Conservation (phyloP, 2,888 invertebrate genomes). For the Zelleria hepariella region DNA sequence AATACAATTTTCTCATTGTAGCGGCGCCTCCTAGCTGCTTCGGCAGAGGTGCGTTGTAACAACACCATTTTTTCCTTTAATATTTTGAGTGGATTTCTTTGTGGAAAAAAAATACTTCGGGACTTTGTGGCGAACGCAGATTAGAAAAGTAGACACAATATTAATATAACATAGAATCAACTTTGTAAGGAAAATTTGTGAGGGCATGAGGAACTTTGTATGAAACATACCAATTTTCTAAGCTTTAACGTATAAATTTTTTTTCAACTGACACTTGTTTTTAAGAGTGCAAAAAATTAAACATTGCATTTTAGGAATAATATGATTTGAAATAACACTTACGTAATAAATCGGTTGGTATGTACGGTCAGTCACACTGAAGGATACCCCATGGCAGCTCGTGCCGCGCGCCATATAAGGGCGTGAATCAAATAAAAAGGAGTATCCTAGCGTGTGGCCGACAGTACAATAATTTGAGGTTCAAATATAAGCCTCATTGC, state of each 20-base stretch:
- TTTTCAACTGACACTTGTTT: no score
- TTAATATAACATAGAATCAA: neutral
- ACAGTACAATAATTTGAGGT: no score
- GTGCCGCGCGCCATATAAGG: no score
- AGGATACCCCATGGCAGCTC: no score
- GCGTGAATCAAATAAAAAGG: no score
- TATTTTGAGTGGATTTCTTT: constrained; percentile 32
- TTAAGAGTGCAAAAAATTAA: neutral
- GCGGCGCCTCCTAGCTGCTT: constrained; percentile 41
- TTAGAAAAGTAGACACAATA: constrained; percentile 3
- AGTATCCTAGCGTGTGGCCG: no score
- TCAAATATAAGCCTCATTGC: no score
- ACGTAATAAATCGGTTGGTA: no score
- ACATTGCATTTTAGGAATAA: no score
- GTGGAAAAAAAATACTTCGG: constrained; percentile 6
- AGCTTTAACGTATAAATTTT: no score
- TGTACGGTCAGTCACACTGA: no score
- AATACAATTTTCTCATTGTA: constrained; percentile 69
- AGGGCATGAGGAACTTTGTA: neutral
- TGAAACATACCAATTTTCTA: neutral
- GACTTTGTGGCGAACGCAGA: constrained; percentile 4
- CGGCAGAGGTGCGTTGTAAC: constrained; percentile 56
- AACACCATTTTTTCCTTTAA: constrained; percentile 40
- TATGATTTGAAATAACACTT: no score
- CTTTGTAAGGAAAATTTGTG: neutral